Conservation (phyloP, 1,140 invertebrate genomes). For the Danaus melanippus region DNA sequence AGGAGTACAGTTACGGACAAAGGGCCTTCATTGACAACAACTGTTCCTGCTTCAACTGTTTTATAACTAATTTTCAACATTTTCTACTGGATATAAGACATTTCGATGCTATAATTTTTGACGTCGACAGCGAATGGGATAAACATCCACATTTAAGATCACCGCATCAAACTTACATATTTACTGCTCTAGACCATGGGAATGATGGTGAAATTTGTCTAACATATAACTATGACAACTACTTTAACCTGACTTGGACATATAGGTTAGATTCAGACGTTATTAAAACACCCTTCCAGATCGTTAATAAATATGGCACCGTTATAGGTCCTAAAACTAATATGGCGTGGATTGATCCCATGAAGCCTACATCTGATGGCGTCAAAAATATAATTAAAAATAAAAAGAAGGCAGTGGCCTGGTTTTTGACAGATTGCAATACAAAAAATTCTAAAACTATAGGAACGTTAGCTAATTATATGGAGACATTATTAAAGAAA, state of each 20-base stretch:
- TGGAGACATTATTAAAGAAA: slow-evolving; percentile 27
- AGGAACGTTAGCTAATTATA: slow-evolving; percentile 16
- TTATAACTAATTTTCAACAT: slow-evolving; percentile 33
- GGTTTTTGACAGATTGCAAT: slow-evolving; percentile 45
- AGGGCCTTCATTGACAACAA: slow-evolving; percentile 33
- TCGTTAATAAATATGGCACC: slow-evolving; percentile 32
- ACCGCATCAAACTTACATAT: slow-evolving; percentile 40
- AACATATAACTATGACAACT: slow-evolving; percentile 27
- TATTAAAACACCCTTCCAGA: slow-evolving; percentile 25
- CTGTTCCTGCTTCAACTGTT: slow-evolving; percentile 42
- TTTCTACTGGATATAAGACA: slow-evolving; percentile 33
- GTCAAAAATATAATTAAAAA: slow-evolving; percentile 26
- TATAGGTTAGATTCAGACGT: slow-evolving; percentile 50
- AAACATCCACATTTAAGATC: slow-evolving; percentile 26
- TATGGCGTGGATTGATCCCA: slow-evolving; percentile 40
- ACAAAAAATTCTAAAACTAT: slow-evolving; percentile 17
- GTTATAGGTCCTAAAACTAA: slow-evolving; percentile 39
- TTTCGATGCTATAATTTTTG: slow-evolving; percentile 50
- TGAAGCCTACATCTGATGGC: slow-evolving; percentile 24
- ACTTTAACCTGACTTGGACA: slow-evolving; percentile 46
- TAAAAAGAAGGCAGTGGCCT: slow-evolving; percentile 46
- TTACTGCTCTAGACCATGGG: slow-evolving; percentile 37
- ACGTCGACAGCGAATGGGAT: slow-evolving; percentile 45
- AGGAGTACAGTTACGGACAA: slow-evolving; percentile 36
- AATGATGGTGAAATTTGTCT: slow-evolving; percentile 34